Evolutionary conservation across 1,140 invertebrate species (phyloP), one percentile per base, ranked within the genome.

Genomic region (Daktulosphaira vitifoliae): DNA sequence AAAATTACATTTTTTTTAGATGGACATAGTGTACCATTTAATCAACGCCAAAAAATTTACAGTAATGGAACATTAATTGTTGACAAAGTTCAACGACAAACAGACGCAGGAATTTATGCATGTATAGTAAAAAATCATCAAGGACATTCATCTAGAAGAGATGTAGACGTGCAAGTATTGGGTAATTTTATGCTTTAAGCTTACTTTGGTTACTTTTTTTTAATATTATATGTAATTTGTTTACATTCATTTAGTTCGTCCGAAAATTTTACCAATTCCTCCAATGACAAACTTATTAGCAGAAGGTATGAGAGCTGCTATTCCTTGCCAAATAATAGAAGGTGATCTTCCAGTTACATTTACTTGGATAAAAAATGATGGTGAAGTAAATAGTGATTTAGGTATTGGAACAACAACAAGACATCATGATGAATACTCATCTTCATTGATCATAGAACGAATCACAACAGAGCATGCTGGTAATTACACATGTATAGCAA

Each of bases 271-370:
- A 76, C 88, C 88, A 22, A 90, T 89, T 69, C 83, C 89, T 76
- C 84, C 90, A 44, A 84, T 89, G 76, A 85, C 84, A 29, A 83
- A 86, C 71, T 77, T 87, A 70, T 77, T 92, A 56, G 81, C 88
- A 65, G 91, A 95, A 78, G 93, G 93, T 13, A 92, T 93, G 82
- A 79, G 92, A 66, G 89, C 91, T 9, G 90, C 90, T 25, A 89
- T 96, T 68, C 88, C 91, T 65, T 97, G 94, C 77, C 88, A 92
- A 72, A 90, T 96, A 69, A 84, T 92, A 72, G 90, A 93, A 77
- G 94, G 94, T 13, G 93, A 98, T 79, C 82, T 90, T 67, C 93
- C 93, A 18, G 85, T 98, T 68, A 86, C 84, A 65, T 91, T 97
- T 76, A 79, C 82, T 25, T 90, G 87, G 87, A 87, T 87, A 72